Conservation (phyloP, 2,888 invertebrate species). For the Temnothorax unifasciatus region DNA sequence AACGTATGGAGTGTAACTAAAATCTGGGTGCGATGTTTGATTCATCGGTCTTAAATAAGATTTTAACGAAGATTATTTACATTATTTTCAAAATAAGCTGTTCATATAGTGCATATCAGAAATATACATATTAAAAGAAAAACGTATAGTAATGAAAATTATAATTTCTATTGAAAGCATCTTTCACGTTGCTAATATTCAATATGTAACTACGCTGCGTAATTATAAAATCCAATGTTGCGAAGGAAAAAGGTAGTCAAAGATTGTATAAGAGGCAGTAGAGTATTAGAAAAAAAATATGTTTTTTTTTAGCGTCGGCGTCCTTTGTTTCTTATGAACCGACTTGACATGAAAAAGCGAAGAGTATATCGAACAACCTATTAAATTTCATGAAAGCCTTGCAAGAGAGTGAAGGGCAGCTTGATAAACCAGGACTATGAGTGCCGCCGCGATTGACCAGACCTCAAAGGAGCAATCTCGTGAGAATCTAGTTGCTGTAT, state of each 20-base stretch:
- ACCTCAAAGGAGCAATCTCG: constrained; percentile 73
- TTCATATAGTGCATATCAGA: not conserved
- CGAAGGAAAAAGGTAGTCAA: not conserved
- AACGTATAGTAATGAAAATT: not conserved
- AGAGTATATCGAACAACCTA: constrained; percentile 49
- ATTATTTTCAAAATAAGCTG: not conserved
- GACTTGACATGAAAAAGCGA: constrained; percentile 51
- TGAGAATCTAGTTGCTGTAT: constrained; percentile 48
- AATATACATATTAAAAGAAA: not conserved
- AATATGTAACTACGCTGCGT: no score
- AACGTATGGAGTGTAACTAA: not conserved
- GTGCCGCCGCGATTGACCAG: constrained; percentile 68
- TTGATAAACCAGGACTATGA: constrained; percentile 62
- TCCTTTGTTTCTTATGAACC: constrained; percentile 41
- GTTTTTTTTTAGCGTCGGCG: not conserved
- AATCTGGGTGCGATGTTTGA: not conserved
- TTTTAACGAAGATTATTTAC: not conserved
- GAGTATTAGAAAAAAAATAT: constrained; percentile 33
- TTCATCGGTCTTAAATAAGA: not conserved
- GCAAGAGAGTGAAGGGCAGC: constrained; percentile 48
- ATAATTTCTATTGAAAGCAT: not conserved
- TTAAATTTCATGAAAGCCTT: constrained; percentile 71
- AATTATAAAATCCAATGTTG: not conserved
- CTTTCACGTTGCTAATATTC: not conserved
- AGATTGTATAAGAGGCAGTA: constrained; percentile 1